Conservation (phyloP, 2,888 invertebrate genomes). For the Pseudococcus jackbeardsleyi region DNA sequence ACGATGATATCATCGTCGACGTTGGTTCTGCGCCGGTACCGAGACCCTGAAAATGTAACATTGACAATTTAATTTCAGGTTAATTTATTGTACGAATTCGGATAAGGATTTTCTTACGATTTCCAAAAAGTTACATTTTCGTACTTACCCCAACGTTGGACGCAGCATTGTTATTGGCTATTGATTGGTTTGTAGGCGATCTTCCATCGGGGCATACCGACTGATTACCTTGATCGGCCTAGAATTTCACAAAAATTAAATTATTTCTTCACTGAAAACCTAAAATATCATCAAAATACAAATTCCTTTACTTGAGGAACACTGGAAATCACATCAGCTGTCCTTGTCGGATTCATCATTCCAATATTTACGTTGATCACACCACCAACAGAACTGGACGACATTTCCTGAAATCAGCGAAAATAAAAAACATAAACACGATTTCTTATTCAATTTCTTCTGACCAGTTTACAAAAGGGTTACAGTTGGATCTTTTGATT, state of each 20-base stretch:
- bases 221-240: conserved; percentile 19
- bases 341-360: conserved; percentile 7
- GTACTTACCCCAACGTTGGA: conserved; percentile 13
- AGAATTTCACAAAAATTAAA: neutral
- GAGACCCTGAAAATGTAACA: neutral
- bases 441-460: neutral
- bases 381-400: neutral
- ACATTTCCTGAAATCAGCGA: neutral
- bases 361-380: conserved; percentile 25
- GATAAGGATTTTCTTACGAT: neutral
- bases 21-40: neutral
- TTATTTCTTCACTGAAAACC: neutral
- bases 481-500: too few species aligned
- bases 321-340: neutral
- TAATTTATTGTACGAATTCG: neutral
- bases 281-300: neutral
- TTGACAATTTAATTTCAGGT: neutral
- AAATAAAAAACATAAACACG: neutral
- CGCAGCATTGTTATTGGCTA: neutral
- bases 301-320: neutral
- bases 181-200: neutral
- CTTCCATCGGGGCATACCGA: neutral
- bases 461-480: too few species aligned
- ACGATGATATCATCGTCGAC: neutral
- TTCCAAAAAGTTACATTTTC: neutral